Base-by-base conservation (phyloP, 1,140 invertebrate genomes). In the Neodiprion lecontei region DNA sequence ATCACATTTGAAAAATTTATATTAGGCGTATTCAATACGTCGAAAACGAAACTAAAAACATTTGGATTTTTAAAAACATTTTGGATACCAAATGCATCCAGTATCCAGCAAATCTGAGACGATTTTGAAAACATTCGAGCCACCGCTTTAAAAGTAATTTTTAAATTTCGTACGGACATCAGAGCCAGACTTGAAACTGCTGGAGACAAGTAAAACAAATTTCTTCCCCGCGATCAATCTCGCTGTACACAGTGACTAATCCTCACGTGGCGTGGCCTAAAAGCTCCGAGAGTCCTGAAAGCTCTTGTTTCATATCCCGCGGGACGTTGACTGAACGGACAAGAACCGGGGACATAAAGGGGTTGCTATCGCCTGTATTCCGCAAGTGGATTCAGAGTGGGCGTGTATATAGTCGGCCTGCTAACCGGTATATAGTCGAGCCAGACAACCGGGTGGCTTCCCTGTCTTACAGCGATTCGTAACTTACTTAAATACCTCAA, bases 261-360 rank as follows among this genome's bases (percentile, higher is more conserved):
- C 53, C 53, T 61, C 53, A 14, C 11, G 53, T 17, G n/a, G 53
- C 11, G 53, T 17, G 28, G 28, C n/a, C 3, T 61, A 14, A 61
- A 61, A 61, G 53, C 53, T 9, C 53, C 53, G n/a, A 61, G 53
- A 61, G 53, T 17, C 53, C 53, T 61, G 53, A 61, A 61, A 61
- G 53, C 53, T 9, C 53, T 61, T 61, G 53, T 61, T 61, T 12
- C 53, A 17, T 61, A 61, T 61, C 53, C 53, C 53, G 8, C 53
- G 53, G 53, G 53, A 61, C 53, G n/a, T 14, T 40, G 28, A 40
- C 28, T 12, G 53, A 61, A 17, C n/a, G 53, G 53, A 61, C 53
- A 61, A 61, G 53, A 61, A 17, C 4, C n/a, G 8, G 53, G 53
- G 53, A 61, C 11, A 14, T 14, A 17, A 61, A 61, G n/a, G 53